phyloP scores from a whole-genome alignment of 2,113 vertebrate genomes.

The Nansenia antarctica region DNA sequence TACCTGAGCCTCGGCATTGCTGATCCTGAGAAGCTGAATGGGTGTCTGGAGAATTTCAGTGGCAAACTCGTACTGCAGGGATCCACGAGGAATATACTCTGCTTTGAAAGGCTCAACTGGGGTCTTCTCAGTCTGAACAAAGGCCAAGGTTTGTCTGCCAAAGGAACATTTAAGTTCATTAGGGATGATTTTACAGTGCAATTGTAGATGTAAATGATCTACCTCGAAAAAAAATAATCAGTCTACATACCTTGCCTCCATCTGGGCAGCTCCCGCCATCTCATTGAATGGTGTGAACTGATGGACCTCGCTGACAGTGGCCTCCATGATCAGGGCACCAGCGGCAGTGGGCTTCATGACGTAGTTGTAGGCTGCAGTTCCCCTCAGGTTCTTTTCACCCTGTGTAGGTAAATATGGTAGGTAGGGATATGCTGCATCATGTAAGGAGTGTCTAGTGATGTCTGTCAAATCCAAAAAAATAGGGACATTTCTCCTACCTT shows the following conservation, averaged over 20 bases:
- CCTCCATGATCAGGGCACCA: conserved; percentile 71
- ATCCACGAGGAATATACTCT: conserved; percentile 63
- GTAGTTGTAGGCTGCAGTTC: conserved; percentile 71
- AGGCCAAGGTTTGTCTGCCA: conserved; percentile 72
- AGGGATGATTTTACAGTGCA: neutral
- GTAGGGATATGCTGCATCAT: neutral
- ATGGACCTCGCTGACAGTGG: conserved; percentile 73
- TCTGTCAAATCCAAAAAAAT: neutral
- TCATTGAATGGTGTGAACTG: conserved; percentile 78
- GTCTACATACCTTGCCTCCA: conserved; percentile 72
- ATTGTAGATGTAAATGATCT: neutral
- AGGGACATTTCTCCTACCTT: conserved; percentile 48
- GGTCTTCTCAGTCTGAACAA: conserved; percentile 62
- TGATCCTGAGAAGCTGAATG: conserved; percentile 75
- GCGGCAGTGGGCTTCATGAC: conserved; percentile 68
- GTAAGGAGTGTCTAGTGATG: neutral
- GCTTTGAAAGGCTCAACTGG: conserved; percentile 20
- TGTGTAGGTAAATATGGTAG: conserved; percentile 46
- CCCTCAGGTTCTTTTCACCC: conserved; percentile 75
- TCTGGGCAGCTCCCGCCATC: conserved; percentile 73
- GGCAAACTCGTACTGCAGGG: conserved; percentile 73
- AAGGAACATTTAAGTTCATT: conserved; percentile 1
- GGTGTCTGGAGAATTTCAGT: conserved; percentile 72
- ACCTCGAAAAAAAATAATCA: neutral
- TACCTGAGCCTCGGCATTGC: conserved; percentile 71